A percentile compares a stretch with the other conserved stretches of the same genome.
phyloP scores from a whole-genome alignment of 2,113 vertebrate genomes.

The Bubo blakistoni region DNA sequence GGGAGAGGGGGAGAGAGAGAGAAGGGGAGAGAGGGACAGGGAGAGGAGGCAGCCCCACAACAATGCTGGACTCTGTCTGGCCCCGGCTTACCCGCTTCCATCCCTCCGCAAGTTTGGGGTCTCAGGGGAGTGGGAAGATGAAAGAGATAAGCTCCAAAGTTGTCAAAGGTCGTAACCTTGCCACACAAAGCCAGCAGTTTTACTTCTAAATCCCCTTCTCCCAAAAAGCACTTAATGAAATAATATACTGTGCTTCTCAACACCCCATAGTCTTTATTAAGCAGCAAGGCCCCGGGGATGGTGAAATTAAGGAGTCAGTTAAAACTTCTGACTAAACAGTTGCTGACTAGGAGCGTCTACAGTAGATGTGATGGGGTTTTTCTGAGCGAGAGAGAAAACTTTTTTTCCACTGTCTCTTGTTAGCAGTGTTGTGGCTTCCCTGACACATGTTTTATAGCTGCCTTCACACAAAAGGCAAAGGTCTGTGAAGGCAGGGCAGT shows the following conservation, averaged over 20 bases:
- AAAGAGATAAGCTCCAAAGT: constrained; percentile 85
- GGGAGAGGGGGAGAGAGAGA: constrained; percentile 6
- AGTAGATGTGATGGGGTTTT: neutral
- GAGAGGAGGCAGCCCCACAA: constrained; percentile 77
- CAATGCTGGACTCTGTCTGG: constrained; percentile 93
- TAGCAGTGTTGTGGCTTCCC: neutral
- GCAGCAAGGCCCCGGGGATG: constrained; percentile 39
- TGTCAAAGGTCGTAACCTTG: constrained; percentile 91
- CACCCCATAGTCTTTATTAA: constrained; percentile 69
- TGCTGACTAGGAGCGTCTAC: neutral
- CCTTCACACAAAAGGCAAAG: neutral
- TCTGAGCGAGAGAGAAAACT: neutral
- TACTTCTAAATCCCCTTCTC: constrained; percentile 84
- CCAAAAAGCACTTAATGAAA: constrained; percentile 94
- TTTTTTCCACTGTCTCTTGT: neutral
- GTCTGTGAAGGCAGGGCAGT: neutral
- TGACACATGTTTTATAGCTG: neutral
- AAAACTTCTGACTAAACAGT: constrained; percentile 55
- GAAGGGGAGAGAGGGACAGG: constrained; percentile 55
- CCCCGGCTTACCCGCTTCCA: constrained; percentile 75
- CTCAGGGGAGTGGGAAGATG: constrained; percentile 78
- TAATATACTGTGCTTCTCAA: constrained; percentile 86
- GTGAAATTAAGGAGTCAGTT: constrained; percentile 58
- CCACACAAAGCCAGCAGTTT: constrained; percentile 87
- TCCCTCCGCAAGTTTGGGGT: constrained; percentile 78